These are phyloP conservation scores for Rhynchotus rufescens DNA, from an alignment of 2,797 vertebrate species.

Conservation along the genomic window DNA sequence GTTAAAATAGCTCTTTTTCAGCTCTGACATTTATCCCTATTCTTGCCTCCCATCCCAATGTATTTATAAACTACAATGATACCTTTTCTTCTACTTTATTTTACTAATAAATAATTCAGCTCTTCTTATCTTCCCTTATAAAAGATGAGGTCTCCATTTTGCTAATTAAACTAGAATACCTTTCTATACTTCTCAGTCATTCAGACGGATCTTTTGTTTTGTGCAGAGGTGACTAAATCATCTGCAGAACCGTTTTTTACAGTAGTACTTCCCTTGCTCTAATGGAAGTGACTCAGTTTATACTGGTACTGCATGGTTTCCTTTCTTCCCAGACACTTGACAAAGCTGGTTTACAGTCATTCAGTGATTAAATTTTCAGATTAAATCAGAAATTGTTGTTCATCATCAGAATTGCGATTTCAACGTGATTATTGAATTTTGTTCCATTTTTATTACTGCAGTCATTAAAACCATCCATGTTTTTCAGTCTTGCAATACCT, in stretches of 20 bases:
- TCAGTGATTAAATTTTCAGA: background rate
- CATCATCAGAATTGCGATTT: background rate
- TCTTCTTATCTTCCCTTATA: background rate
- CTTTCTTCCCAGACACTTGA: background rate
- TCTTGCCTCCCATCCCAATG: background rate
- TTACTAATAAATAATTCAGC: background rate
- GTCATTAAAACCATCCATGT: background rate
- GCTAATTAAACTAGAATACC: background rate
- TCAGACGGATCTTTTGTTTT: background rate
- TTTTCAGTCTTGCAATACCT: background rate
- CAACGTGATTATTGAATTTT: conserved; percentile 27
- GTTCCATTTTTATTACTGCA: conserved; percentile 7
- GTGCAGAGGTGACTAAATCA: fast-evolving
- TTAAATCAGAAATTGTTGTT: conserved; percentile 26
- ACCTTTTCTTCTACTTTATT: background rate
- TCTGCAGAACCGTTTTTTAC: background rate
- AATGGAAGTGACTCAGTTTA: background rate
- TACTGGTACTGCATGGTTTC: background rate
- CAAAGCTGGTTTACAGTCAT: background rate
- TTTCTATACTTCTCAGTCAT: background rate
- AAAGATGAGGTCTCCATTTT: background rate
- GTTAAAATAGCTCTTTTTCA: conserved; percentile 17
- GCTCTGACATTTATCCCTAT: background rate
- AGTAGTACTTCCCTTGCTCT: background rate
- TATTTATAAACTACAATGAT: background rate